Percentiles rank a stretch among this genome's conserved stretches.
Conservation (phyloP, 2,113 vertebrate species). For the Clarias macrocephalus region DNA sequence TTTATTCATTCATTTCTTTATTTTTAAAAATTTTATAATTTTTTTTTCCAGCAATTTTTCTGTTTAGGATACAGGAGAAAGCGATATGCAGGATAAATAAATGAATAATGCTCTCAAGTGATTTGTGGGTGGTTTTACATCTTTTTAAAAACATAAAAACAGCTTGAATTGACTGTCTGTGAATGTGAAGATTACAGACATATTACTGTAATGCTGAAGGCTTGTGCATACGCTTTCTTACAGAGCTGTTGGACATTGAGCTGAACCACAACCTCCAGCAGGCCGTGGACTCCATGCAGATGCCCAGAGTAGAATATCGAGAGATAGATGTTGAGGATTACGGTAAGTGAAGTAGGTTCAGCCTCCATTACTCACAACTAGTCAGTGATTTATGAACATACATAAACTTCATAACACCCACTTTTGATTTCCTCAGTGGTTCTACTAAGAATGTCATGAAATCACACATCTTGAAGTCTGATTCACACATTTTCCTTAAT, state of each 20-base stretch:
- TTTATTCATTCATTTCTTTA: too few relatives aligned
- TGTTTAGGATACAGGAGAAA: too few relatives aligned
- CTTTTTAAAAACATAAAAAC: too few relatives aligned
- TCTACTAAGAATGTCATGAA: not conserved
- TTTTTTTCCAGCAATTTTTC: too few relatives aligned
- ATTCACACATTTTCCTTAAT: not conserved
- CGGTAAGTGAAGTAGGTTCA: slow-evolving; percentile 71
- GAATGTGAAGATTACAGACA: too few relatives aligned
- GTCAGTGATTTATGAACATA: not conserved
- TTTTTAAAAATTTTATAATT: too few relatives aligned
- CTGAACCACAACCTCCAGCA: slow-evolving; percentile 80
- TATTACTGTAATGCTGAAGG: not conserved
- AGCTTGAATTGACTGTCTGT: too few relatives aligned
- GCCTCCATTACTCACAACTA: not conserved
- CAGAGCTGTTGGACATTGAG: slow-evolving; percentile 86
- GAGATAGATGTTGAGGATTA: slow-evolving; percentile 85
- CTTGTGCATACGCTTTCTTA: slow-evolving; percentile 52
- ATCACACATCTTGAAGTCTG: not conserved
- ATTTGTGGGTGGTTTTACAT: too few relatives aligned
- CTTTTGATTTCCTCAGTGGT: not conserved
- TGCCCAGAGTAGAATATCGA: slow-evolving; percentile 85
- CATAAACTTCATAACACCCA: not conserved
- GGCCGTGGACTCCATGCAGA: slow-evolving; percentile 82
- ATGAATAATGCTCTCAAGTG: too few relatives aligned
- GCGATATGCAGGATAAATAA: too few relatives aligned